Percentiles rank a stretch among this genome's conserved stretches.
Conservation (phyloP, 1,140 invertebrate genomes). For the Patella vulgata region DNA sequence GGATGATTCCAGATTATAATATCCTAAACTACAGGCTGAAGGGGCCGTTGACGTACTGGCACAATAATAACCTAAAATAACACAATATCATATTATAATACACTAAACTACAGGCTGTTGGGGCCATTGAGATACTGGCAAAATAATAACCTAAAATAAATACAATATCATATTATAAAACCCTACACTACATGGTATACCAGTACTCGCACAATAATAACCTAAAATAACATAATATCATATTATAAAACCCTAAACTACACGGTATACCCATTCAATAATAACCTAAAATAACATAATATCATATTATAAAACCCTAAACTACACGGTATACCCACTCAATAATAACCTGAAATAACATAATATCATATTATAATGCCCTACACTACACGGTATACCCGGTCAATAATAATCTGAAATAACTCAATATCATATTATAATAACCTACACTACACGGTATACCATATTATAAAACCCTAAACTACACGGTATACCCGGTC, state of each 20-base stretch:
- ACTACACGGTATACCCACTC: constrained; percentile 35
- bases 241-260: constrained; percentile 38
- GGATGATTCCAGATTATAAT: constrained; percentile 37
- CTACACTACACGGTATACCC: constrained; percentile 34
- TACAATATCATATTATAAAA: constrained; percentile 36
- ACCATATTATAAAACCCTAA: constrained; percentile 42
- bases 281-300: constrained; percentile 37
- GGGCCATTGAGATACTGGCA: constrained; percentile 20
- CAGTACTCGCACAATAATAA: constrained; percentile 35
- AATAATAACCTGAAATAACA: constrained; percentile 39
- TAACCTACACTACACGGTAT: constrained; percentile 36
- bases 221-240: constrained; percentile 32
- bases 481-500: constrained; percentile 31
- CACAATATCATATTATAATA: constrained; percentile 34
- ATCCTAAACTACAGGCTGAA: constrained; percentile 34
- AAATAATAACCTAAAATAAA: constrained; percentile 42
- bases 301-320: constrained; percentile 40
- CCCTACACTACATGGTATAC: constrained; percentile 37
- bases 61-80: constrained; percentile 43
- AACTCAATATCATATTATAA: constrained; percentile 34
- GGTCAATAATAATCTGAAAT: constrained; percentile 41
- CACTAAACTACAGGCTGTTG: constrained; percentile 38
- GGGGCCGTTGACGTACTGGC: constrained; percentile 27
- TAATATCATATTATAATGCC: no score
- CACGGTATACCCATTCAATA: constrained; percentile 38